phyloP scores from a whole-genome alignment of 2,888 invertebrate species.

The Caenorhabditis sinica region DNA sequence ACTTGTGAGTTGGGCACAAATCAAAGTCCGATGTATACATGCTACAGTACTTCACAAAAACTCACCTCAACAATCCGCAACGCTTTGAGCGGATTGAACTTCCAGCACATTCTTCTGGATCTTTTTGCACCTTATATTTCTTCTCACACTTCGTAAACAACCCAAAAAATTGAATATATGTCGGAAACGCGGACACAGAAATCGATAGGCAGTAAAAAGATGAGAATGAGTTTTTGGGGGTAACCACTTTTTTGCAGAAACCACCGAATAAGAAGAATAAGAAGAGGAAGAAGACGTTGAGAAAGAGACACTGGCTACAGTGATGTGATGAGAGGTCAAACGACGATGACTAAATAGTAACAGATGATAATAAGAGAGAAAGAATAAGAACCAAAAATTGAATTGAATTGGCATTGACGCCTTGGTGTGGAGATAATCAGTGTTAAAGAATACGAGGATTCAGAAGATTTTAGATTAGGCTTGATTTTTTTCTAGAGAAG shows the following conservation, averaged over 20 bases:
- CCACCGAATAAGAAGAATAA: neutral
- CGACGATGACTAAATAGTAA: neutral
- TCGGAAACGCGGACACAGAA: neutral
- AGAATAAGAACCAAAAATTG: too few relatives aligned
- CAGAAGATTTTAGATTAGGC: too few relatives aligned
- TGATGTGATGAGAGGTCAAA: constrained; percentile 10
- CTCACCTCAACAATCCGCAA: constrained; percentile 67
- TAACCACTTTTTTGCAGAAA: constrained; percentile 11
- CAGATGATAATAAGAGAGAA: neutral
- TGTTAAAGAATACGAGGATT: too few relatives aligned
- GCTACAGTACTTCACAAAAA: neutral
- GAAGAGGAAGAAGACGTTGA: neutral
- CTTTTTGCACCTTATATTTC: constrained; percentile 8
- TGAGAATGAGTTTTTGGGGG: neutral
- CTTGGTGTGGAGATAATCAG: too few relatives aligned
- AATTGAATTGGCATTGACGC: too few relatives aligned
- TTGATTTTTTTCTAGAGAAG: too few relatives aligned
- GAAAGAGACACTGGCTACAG: neutral
- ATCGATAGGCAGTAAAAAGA: neutral
- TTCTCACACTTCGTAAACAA: constrained; percentile 34
- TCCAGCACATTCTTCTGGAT: constrained; percentile 59
- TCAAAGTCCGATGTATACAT: too few relatives aligned
- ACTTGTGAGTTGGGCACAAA: too few relatives aligned
- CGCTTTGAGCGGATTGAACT: constrained; percentile 65
- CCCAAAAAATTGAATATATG: constrained; percentile 1